phyloP scores from a whole-genome alignment of 2,888 invertebrate genomes.

The Euproctis similis region DNA sequence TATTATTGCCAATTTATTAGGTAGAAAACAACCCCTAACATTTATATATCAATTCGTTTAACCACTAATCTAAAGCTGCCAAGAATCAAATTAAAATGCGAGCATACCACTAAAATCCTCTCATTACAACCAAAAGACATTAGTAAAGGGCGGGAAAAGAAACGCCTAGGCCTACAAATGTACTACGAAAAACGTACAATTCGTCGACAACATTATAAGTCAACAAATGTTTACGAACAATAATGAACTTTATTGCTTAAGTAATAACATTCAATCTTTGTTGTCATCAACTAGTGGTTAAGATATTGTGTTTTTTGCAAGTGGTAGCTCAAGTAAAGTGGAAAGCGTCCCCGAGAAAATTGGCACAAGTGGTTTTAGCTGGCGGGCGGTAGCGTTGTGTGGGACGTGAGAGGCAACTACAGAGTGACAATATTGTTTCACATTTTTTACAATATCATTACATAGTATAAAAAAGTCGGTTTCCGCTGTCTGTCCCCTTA shows the following conservation, averaged over 20 bases:
- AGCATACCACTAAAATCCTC: conserved; percentile 58
- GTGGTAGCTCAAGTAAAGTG: conserved; percentile 68
- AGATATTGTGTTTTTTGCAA: conserved; percentile 37
- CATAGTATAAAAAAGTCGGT: too few species aligned
- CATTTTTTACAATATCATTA: too few species aligned
- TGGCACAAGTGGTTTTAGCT: conserved; percentile 76
- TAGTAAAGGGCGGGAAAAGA: conserved; percentile 61
- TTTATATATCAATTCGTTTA: conserved; percentile 27
- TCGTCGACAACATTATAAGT: conserved; percentile 16
- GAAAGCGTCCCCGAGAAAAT: conserved; percentile 72
- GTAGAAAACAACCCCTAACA: conserved; percentile 14
- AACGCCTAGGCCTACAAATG: conserved; percentile 62
- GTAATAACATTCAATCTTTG: conserved; percentile 35
- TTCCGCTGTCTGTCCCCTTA: too few species aligned
- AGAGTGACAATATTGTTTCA: too few species aligned
- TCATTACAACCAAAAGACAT: conserved; percentile 67
- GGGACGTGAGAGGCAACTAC: conserved; percentile 37
- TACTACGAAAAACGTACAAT: conserved; percentile 44
- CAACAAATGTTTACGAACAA: conserved; percentile 21
- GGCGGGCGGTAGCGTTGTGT: conserved; percentile 43
- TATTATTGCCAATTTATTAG: conserved; percentile 12
- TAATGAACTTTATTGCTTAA: conserved; percentile 34
- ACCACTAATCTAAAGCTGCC: conserved; percentile 38
- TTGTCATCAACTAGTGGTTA: conserved; percentile 34
- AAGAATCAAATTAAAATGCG: conserved; percentile 55